phyloP scores from a whole-genome alignment of 1,140 invertebrate genomes.

The Megathymus violae region DNA sequence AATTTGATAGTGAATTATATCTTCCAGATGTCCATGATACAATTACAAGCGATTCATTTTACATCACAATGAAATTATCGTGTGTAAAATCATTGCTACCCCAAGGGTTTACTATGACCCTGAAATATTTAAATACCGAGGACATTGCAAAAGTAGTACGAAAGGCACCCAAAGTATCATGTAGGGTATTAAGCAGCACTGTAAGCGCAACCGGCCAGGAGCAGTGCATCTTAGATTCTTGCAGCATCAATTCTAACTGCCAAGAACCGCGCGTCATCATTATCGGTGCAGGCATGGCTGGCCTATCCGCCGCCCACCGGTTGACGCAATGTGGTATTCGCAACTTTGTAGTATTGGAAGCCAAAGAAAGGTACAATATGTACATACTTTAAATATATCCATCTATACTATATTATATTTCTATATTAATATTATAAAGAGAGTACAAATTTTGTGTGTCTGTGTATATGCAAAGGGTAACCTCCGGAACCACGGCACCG shows the following conservation, averaged over 20 bases:
- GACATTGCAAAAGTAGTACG: conserved; percentile 24
- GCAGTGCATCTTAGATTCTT: conserved; percentile 72
- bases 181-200: conserved; percentile 47
- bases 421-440: no score
- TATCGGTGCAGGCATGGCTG: conserved; percentile 90
- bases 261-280: conserved; percentile 88
- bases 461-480: no score
- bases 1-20: conserved; percentile 53
- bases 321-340: conserved; percentile 87
- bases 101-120: conserved; percentile 33
- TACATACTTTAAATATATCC: no score
- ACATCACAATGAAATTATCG: conserved; percentile 65
- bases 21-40: conserved; percentile 34
- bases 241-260: conserved; percentile 83
- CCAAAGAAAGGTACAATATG: conserved; percentile 90
- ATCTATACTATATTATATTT: no score
- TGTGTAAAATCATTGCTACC: conserved; percentile 52
- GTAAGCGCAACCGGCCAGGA: conserved; percentile 55
- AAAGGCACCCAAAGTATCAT: conserved; percentile 36
- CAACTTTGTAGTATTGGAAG: conserved; percentile 89
- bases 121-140: conserved; percentile 37
- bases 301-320: conserved; percentile 89
- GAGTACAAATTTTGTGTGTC: no score
- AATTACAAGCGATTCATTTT: conserved; percentile 15
- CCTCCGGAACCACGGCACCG: no score